These are phyloP conservation scores for Drosophila borborema DNA, from an alignment of 2,888 invertebrate species.

Conservation along the genomic window DNA sequence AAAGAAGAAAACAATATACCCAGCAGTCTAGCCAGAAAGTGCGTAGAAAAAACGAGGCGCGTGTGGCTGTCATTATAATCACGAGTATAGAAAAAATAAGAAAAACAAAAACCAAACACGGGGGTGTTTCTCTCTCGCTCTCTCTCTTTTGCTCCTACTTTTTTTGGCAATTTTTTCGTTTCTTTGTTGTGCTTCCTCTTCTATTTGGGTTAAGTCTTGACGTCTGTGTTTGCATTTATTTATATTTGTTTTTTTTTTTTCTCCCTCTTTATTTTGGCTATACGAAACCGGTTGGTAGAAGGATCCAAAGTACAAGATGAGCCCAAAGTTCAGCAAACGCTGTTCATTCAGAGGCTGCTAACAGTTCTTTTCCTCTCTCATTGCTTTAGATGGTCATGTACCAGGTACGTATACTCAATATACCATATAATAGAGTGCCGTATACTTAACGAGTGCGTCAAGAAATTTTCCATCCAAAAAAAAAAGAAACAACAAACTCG, in stretches of 20 bases:
- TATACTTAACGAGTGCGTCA: constrained; percentile 21
- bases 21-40: constrained; percentile 22
- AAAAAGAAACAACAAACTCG: constrained; percentile 1
- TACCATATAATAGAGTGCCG: constrained; percentile 3
- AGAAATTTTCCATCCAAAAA: constrained; percentile 35
- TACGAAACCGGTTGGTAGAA: constrained; percentile 15
- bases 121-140: constrained; percentile 31
- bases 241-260: constrained; percentile 16
- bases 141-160: neutral
- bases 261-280: neutral
- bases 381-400: constrained; percentile 26
- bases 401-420: constrained; percentile 14
- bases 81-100: constrained; percentile 6
- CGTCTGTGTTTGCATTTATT: constrained; percentile 37
- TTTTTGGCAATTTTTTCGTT: constrained; percentile 17
- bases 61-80: constrained; percentile 59
- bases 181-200: constrained; percentile 12
- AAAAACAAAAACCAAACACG: constrained; percentile 9
- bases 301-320: constrained; percentile 57
- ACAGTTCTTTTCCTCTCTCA: neutral
- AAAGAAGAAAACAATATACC: constrained; percentile 25
- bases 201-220: constrained; percentile 61
- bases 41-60: constrained; percentile 39
- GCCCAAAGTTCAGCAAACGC: constrained; percentile 40
- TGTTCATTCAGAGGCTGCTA: constrained; percentile 24